A percentile compares a stretch with the other conserved stretches of the same genome.
phyloP scores from a whole-genome alignment of 64 coral and sea anemone genomes.

The Dendrophyllia cribrosa region DNA sequence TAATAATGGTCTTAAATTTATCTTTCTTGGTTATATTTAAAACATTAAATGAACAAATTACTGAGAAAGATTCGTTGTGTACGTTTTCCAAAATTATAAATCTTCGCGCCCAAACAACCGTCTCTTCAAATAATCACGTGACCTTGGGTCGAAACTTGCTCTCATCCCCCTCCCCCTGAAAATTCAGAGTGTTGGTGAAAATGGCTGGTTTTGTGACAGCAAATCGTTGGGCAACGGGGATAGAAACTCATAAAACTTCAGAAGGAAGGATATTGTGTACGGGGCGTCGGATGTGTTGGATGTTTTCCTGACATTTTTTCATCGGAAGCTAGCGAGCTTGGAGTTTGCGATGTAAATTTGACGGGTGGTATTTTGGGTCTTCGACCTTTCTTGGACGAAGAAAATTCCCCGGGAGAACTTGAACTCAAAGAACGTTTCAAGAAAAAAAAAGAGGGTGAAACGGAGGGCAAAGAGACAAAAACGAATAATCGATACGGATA shows the following conservation, averaged over 20 bases:
- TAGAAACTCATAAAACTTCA: constrained; percentile 94
- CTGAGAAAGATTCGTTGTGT: neutral
- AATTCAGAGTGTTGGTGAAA: neutral
- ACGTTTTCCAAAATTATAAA: neutral
- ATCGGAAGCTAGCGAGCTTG: constrained; percentile 67
- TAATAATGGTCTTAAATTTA: neutral
- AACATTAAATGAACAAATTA: neutral
- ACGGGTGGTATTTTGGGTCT: constrained; percentile 35
- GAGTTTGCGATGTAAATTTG: constrained; percentile 71
- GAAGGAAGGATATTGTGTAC: constrained; percentile 93
- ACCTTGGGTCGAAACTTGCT: neutral
- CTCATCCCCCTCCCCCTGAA: neutral
- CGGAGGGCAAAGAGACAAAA: neutral
- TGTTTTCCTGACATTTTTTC: constrained; percentile 84
- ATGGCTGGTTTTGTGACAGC: constrained; percentile 93
- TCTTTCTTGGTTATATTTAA: neutral
- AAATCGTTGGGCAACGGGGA: constrained; percentile 85
- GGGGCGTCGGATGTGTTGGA: constrained; percentile 83
- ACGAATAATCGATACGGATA: neutral
- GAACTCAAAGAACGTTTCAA: constrained; percentile 7
- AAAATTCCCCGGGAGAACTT: constrained; percentile 21
- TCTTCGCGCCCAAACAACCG: constrained; percentile 73
- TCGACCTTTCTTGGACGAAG: constrained; percentile 66
- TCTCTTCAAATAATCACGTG: constrained; percentile 53
- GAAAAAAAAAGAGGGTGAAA: neutral